Conservation (phyloP, 2,888 invertebrate species). For the Heliconius aoede region DNA sequence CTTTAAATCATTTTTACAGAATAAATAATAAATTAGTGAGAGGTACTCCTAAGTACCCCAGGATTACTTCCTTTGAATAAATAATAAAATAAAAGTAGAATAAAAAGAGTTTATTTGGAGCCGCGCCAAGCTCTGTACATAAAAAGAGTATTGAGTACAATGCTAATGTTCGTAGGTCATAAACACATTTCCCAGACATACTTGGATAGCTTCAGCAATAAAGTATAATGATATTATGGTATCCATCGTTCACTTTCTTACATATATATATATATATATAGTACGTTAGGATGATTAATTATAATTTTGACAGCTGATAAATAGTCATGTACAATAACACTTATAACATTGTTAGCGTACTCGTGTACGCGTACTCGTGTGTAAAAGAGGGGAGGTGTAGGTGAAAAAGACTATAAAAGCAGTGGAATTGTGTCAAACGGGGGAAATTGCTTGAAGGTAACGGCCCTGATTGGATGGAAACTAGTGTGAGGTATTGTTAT, state of each 20-base stretch:
- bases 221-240: slow-evolving; percentile 14
- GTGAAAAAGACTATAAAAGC: no score
- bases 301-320: slow-evolving; percentile 10
- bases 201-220: slow-evolving; percentile 8
- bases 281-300: background rate
- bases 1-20: background rate
- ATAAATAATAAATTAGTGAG: slow-evolving; percentile 22
- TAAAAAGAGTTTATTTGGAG: slow-evolving; percentile 35
- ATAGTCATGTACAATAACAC: background rate
- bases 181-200: slow-evolving; percentile 27
- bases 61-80: slow-evolving; percentile 29
- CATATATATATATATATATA: background rate
- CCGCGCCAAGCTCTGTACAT: slow-evolving; percentile 30
- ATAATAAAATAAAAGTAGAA: slow-evolving; percentile 36
- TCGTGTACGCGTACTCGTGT: no score
- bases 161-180: slow-evolving; percentile 27
- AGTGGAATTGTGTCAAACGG: no score
- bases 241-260: slow-evolving; percentile 7
- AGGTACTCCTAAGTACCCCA: slow-evolving; percentile 19
- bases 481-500: no score
- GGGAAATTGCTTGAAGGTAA: no score
- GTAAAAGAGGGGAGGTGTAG: no score
- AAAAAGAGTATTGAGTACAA: slow-evolving; percentile 34
- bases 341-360: no score
- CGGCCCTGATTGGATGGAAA: no score